Conservation (phyloP, 2,113 vertebrate species). For the Rhadina sibilatrix region DNA sequence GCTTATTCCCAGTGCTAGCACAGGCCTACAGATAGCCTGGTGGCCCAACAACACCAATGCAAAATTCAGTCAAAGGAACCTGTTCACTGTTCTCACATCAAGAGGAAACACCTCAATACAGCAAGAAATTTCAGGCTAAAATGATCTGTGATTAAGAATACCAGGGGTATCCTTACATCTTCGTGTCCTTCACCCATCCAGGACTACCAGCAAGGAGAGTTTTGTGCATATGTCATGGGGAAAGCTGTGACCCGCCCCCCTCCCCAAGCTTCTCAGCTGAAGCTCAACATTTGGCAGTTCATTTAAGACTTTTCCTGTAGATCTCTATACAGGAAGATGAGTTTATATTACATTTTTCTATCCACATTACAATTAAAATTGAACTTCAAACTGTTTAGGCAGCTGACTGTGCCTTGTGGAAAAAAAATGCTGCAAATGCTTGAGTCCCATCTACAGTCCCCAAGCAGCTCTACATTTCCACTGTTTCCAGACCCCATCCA, state of each 20-base stretch:
- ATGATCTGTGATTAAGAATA: neutral
- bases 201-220: neutral
- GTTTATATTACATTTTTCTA: neutral
- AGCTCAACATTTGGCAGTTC: neutral
- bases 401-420: neutral
- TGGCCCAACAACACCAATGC: neutral
- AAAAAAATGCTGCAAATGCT: neutral
- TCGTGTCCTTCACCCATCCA: neutral
- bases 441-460: neutral
- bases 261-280: neutral
- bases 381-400: neutral
- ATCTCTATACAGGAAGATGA: neutral
- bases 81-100: neutral
- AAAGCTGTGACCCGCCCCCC: neutral
- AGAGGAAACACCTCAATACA: neutral
- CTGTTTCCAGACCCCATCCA: neutral
- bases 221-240: accelerated
- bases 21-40: neutral
- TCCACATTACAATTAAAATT: neutral
- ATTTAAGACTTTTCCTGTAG: neutral
- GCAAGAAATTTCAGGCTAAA: neutral
- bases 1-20: neutral
- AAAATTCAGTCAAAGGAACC: neutral
- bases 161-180: neutral
- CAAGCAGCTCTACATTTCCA: neutral